phyloP scores from a whole-genome alignment of 2,888 invertebrate species.

The Drosophila falleni region DNA sequence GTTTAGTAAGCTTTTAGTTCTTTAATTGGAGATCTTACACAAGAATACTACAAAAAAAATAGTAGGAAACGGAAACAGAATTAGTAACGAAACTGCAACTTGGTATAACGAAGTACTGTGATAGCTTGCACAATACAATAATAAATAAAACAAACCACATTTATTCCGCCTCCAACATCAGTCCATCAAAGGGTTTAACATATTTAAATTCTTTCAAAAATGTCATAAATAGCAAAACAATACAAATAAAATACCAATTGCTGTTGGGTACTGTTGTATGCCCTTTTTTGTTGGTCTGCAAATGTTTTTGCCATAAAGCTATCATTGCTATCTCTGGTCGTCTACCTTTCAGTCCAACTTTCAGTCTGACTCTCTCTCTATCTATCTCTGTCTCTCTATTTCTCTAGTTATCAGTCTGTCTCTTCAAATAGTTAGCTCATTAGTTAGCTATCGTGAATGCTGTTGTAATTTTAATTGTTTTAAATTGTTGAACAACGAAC shows the following conservation, averaged over 20 bases:
- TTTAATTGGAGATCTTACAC: slow-evolving; percentile 16
- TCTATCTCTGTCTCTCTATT: slow-evolving; percentile 7
- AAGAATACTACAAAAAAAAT: slow-evolving; percentile 5
- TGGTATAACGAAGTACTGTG: slow-evolving; percentile 81
- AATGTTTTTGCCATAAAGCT: slow-evolving; percentile 21
- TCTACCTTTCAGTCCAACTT: slow-evolving; percentile 6
- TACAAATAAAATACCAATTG: slow-evolving; percentile 11
- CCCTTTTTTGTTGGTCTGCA: slow-evolving; percentile 17
- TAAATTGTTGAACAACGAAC: slow-evolving; percentile 72
- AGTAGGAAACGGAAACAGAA: slow-evolving; percentile 44
- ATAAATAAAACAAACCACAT: slow-evolving; percentile 12
- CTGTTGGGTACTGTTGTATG: slow-evolving; percentile 31
- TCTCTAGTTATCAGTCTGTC: slow-evolving; percentile 18
- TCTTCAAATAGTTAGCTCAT: slow-evolving; percentile 42
- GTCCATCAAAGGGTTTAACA: slow-evolving; percentile 14
- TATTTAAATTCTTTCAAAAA: slow-evolving; percentile 43
- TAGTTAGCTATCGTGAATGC: slow-evolving; percentile 73
- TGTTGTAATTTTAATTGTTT: slow-evolving; percentile 69
- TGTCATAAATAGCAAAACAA: slow-evolving; percentile 1
- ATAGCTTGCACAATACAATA: slow-evolving; percentile 74
- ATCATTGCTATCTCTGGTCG: slow-evolving; percentile 19
- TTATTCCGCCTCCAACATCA: slow-evolving; percentile 16
- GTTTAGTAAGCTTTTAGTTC: too few relatives aligned
- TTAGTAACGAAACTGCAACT: slow-evolving; percentile 44
- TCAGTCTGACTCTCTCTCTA: not conserved